These are phyloP conservation scores for Danionella dracula DNA, from an alignment of 2,797 vertebrate species.

Conservation along the genomic window DNA sequence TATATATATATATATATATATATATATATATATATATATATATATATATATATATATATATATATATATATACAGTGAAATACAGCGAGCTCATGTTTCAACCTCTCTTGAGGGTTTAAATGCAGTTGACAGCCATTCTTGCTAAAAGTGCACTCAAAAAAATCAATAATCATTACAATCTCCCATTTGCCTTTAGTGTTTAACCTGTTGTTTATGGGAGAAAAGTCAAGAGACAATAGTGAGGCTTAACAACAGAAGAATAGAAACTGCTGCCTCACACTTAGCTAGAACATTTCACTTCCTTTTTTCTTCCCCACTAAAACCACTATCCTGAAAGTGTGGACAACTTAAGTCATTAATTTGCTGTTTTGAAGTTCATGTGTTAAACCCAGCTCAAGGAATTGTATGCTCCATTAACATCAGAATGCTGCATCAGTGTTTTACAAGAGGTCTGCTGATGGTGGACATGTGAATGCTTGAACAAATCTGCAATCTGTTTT, in stretches of 20 bases:
- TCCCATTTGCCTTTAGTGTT: neutral
- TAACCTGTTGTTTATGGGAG: neutral
- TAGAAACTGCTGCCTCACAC: conserved; percentile 5
- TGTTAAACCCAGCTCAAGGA: too few species aligned
- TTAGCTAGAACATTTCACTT: neutral
- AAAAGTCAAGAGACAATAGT: neutral
- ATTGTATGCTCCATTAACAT: too few species aligned
- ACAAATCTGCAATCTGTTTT: neutral
- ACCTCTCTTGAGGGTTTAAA: neutral
- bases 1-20: too few species aligned
- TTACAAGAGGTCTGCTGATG: neutral
- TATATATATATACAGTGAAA: too few species aligned
- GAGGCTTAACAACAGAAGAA: neutral
- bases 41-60: too few species aligned
- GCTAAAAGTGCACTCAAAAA: neutral
- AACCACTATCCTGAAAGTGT: neutral
- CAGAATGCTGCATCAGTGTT: neutral
- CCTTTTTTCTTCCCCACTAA: neutral
- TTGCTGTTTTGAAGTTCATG: neutral
- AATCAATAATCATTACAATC: neutral
- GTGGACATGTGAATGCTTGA: neutral
- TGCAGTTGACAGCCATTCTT: neutral
- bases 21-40: too few species aligned
- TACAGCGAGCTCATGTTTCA: too few species aligned
- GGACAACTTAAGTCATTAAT: neutral